phyloP scores from a whole-genome alignment of 64 coral and sea anemone species.

The Catalaphyllia jardinei region DNA sequence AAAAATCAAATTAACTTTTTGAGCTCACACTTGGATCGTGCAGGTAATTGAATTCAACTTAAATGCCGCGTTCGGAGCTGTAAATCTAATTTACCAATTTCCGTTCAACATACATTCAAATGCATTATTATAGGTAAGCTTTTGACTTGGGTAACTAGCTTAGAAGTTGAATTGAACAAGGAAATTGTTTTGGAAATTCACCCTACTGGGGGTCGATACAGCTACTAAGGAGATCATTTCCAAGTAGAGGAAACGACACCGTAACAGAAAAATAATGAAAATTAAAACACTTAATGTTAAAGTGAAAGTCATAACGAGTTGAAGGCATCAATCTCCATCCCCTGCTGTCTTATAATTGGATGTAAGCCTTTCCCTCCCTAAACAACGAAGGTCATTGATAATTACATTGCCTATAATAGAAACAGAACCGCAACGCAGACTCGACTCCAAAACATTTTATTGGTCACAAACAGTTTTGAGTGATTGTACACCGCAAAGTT shows the following conservation, averaged over 20 bases:
- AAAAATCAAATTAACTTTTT: background rate
- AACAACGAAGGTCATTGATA: background rate
- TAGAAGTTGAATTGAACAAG: background rate
- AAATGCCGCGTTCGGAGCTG: background rate
- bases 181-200: background rate
- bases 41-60: background rate
- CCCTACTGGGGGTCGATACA: no score
- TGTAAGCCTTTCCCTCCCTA: background rate
- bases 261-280: background rate
- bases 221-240: no score
- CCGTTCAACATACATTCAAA: background rate
- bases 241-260: no score
- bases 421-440: background rate
- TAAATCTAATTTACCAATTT: conserved; percentile 20
- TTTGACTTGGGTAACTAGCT: background rate
- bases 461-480: background rate
- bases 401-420: background rate
- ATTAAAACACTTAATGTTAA: background rate
- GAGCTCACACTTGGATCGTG: background rate
- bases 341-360: conserved; percentile 2
- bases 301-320: background rate
- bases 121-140: background rate
- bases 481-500: background rate
- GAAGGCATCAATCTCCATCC: background rate
- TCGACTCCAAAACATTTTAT: background rate